Conservation (phyloP, 2,797 vertebrate genomes). For the Gymnodraco acuticeps region DNA sequence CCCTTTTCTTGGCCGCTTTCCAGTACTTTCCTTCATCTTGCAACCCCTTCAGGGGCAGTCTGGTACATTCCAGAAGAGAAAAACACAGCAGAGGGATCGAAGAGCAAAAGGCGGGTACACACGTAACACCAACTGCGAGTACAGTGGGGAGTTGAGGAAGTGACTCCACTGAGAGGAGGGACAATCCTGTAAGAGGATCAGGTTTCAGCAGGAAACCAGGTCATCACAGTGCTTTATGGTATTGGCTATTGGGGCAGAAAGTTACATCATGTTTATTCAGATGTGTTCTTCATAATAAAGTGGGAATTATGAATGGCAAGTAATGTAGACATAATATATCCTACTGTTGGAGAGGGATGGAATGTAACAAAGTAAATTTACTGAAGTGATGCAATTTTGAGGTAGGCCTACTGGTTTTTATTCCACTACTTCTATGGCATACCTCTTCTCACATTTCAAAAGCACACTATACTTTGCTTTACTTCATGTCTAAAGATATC, state of each 20-base stretch:
- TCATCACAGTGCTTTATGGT: slow-evolving; percentile 63
- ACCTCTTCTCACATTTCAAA: no score
- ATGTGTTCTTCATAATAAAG: not conserved
- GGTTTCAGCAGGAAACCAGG: slow-evolving; percentile 65
- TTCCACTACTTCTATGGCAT: not conserved
- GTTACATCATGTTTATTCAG: slow-evolving; percentile 61
- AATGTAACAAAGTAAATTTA: not conserved
- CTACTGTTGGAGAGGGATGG: not conserved
- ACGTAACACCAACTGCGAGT: slow-evolving; percentile 20
- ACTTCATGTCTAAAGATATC: not conserved
- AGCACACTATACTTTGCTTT: not conserved
- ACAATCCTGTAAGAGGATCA: slow-evolving; percentile 64
- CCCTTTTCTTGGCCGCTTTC: slow-evolving; percentile 49
- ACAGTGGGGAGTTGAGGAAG: slow-evolving; percentile 51
- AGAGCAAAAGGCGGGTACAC: slow-evolving; percentile 37
- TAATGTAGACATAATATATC: not conserved
- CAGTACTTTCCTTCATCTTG: slow-evolving; percentile 47
- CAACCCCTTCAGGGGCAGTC: slow-evolving; percentile 33
- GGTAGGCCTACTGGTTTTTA: not conserved
- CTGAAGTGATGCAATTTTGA: slow-evolving; percentile 2
- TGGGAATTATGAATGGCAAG: not conserved
- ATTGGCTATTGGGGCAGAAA: slow-evolving; percentile 18
- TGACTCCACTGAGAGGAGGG: slow-evolving; percentile 55
- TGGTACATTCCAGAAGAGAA: slow-evolving; percentile 73
- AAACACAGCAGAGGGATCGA: slow-evolving; percentile 62